Evolutionary conservation across 1,140 invertebrate species (phyloP).

Genomic region (Marisa cornuarietis): DNA sequence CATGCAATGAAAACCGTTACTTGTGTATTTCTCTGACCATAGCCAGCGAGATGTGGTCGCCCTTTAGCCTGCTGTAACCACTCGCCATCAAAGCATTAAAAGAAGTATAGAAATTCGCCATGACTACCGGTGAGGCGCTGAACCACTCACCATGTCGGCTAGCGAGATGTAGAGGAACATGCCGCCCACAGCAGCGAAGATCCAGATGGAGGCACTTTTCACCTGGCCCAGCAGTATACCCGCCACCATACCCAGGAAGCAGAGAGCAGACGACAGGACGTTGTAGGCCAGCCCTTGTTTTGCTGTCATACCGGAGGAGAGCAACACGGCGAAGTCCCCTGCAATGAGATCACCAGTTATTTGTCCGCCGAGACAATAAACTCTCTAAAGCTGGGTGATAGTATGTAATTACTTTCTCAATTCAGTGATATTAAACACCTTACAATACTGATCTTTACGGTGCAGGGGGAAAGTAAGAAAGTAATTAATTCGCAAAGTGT

Average conservation of each 20-base stretch:
- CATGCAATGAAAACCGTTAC: too few species aligned
- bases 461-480: too few species aligned
- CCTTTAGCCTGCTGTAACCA: too few species aligned
- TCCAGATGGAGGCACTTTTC: slow-evolving; percentile 81
- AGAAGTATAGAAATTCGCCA: too few species aligned
- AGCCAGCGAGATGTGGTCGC: too few species aligned
- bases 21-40: too few species aligned
- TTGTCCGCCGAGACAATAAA: neutral
- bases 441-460: too few species aligned
- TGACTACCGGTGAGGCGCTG: too few species aligned
- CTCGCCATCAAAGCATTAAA: too few species aligned
- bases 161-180: slow-evolving; percentile 95
- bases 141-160: slow-evolving; percentile 84
- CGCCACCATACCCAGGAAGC: slow-evolving; percentile 85
- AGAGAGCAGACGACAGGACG: slow-evolving; percentile 84
- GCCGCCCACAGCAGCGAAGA: slow-evolving; percentile 88
- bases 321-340: slow-evolving; percentile 92
- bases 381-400: too few species aligned
- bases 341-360: slow-evolving; percentile 14
- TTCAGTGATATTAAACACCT: neutral
- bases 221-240: slow-evolving; percentile 82
- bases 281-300: slow-evolving; percentile 88
- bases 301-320: slow-evolving; percentile 90
- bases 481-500: neutral
- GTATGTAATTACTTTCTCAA: too few species aligned